Conservation (phyloP, 2,888 invertebrate species). For the Tiliacea aurago region DNA sequence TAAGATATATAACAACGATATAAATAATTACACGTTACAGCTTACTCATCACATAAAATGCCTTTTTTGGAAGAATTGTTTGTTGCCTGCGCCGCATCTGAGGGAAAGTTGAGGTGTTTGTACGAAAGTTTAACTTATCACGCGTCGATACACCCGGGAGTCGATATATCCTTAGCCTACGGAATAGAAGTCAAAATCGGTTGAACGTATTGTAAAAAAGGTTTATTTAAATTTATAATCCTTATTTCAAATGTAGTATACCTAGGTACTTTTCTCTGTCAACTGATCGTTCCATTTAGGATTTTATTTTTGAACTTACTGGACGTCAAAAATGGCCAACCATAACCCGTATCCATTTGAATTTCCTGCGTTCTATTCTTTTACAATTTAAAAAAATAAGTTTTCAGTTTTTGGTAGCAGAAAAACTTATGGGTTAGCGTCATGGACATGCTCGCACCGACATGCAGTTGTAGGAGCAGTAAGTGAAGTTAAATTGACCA, state of each 20-base stretch:
- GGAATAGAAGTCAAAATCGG: too few species aligned
- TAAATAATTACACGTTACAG: slow-evolving; percentile 54
- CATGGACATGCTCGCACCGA: too few species aligned
- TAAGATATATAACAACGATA: slow-evolving; percentile 51
- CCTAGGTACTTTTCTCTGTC: not conserved
- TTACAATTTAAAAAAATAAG: too few species aligned
- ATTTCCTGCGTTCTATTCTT: too few species aligned
- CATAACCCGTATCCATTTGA: not conserved
- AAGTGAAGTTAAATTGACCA: too few species aligned
- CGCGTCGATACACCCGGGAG: not conserved
- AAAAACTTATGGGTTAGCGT: too few species aligned
- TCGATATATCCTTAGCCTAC: too few species aligned
- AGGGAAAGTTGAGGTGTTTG: slow-evolving; percentile 10
- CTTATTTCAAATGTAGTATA: not conserved
- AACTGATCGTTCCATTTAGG: too few species aligned
- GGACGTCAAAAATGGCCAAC: not conserved
- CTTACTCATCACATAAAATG: slow-evolving; percentile 37
- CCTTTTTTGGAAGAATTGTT: slow-evolving; percentile 37
- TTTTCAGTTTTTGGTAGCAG: too few species aligned
- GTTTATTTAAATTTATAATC: too few species aligned
- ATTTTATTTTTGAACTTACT: not conserved
- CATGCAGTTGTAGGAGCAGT: too few species aligned
- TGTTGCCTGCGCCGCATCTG: slow-evolving; percentile 41
- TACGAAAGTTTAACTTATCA: slow-evolving; percentile 29
- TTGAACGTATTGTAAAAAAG: too few species aligned